These are phyloP conservation scores for Arnoldichthys spilopterus DNA, from an alignment of 2,797 vertebrate species.

Conservation along the genomic window DNA sequence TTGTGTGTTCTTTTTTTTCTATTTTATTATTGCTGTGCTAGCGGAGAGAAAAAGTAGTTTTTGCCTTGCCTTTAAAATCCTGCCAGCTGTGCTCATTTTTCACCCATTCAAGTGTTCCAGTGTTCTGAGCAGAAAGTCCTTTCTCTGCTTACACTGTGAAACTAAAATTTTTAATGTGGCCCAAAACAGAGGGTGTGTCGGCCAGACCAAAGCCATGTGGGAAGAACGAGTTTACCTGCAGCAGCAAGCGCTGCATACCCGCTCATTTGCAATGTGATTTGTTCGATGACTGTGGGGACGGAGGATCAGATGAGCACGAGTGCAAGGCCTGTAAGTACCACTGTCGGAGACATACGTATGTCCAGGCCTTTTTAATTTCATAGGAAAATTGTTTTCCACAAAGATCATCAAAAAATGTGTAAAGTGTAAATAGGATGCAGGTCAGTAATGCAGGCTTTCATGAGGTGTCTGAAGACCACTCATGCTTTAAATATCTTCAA, in stretches of 20 bases:
- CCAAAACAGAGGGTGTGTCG: conserved; percentile 78
- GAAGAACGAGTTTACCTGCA: conserved; percentile 93
- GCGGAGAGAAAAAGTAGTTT: background rate
- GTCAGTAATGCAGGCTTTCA: conserved; percentile 3
- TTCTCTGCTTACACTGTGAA: background rate
- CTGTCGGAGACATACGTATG: no score
- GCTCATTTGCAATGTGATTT: conserved; percentile 90
- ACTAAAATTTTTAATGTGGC: conserved; percentile 38
- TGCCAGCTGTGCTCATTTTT: conserved; percentile 5
- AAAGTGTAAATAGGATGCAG: conserved; percentile 6
- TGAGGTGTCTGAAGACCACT: conserved; percentile 11
- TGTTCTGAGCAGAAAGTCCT: background rate
- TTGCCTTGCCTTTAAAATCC: background rate
- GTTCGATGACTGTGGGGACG: conserved; percentile 93
- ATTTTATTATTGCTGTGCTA: background rate
- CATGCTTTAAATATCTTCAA: conserved; percentile 30
- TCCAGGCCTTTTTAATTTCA: background rate
- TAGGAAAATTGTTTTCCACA: background rate
- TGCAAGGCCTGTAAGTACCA: conserved; percentile 89
- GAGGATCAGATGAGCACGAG: conserved; percentile 90
- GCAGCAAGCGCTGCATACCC: conserved; percentile 87
- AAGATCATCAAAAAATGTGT: background rate
- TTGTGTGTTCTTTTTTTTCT: background rate
- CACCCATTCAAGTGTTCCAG: background rate
- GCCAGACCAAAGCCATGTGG: conserved; percentile 88